A percentile compares a stretch with the other conserved stretches of the same genome.
Evolutionary conservation across 2,797 vertebrate genomes (phyloP).

Genomic region (Pangasius larnaudii): DNA sequence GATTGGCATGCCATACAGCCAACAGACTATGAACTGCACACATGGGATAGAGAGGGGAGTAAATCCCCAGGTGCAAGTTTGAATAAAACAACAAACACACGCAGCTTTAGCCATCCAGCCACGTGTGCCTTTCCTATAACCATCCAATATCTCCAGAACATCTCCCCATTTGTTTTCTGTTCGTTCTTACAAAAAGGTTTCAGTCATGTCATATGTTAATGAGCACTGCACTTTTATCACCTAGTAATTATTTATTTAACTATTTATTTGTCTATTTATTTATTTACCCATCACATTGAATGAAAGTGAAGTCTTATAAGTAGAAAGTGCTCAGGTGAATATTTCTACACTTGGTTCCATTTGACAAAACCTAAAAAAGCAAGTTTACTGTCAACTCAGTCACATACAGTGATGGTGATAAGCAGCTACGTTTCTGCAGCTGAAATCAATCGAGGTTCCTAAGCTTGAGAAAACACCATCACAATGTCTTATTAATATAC

Average conservation of each 20-base stretch:
- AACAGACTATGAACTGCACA: conserved; percentile 2
- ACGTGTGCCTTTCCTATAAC: conserved; percentile 77
- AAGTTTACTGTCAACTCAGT: background rate
- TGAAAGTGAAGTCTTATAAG: conserved; percentile 9
- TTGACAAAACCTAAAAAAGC: conserved; percentile 1
- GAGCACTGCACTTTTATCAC: conserved; percentile 67
- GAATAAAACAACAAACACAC: conserved; percentile 33
- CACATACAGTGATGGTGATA: background rate
- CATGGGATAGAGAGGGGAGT: background rate
- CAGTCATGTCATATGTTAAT: conserved; percentile 33
- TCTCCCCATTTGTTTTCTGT: conserved; percentile 25
- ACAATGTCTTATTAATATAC: conserved; percentile 20
- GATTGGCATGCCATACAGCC: conserved; percentile 16
- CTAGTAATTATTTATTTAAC: conserved; percentile 54
- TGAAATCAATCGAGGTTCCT: background rate
- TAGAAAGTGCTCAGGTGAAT: conserved; percentile 27
- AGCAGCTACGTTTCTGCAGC: background rate
- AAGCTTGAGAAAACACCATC: conserved; percentile 23
- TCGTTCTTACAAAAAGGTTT: conserved; percentile 33
- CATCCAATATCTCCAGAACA: conserved; percentile 20
- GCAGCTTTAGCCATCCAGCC: conserved; percentile 80
- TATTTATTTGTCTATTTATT: conserved; percentile 55
- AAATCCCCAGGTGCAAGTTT: background rate
- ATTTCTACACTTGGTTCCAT: conserved; percentile 12
- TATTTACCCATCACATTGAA: conserved; percentile 36